Percentiles rank a stretch among this genome's conserved stretches.
phyloP scores from a whole-genome alignment of 2,113 vertebrate species.

The Rattus norvegicus region DNA sequence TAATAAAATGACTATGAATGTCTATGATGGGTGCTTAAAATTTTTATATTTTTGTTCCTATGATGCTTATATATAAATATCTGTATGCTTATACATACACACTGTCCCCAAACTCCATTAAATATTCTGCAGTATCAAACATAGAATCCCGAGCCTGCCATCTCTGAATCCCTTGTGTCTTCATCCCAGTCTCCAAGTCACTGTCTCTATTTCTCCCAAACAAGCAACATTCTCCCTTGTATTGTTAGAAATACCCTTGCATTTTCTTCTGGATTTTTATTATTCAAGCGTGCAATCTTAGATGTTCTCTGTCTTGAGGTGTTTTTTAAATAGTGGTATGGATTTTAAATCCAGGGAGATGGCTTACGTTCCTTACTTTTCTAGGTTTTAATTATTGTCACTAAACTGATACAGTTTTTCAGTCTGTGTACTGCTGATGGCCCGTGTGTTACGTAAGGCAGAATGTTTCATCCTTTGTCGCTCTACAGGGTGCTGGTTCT shows the following conservation, averaged over 20 bases:
- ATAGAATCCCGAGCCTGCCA: neutral
- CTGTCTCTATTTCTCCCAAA: neutral
- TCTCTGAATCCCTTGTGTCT: neutral
- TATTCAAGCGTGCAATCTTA: neutral
- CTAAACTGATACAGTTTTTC: neutral
- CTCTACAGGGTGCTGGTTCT: neutral
- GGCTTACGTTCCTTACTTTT: neutral
- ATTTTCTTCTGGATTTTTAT: neutral
- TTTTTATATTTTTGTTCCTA: neutral
- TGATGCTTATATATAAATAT: neutral
- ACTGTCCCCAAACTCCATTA: neutral
- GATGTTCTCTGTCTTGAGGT: neutral
- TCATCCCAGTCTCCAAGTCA: neutral
- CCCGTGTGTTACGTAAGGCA: neutral
- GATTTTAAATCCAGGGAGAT: neutral
- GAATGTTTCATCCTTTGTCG: neutral
- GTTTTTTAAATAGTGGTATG: neutral
- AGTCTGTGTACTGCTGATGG: neutral
- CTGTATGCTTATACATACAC: too few relatives aligned
- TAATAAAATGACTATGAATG: neutral
- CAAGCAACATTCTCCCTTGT: neutral
- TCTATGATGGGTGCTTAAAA: neutral
- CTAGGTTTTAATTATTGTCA: neutral
- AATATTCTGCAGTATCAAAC: constrained; percentile 27
- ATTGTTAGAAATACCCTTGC: neutral